Evolutionary conservation across 2,888 invertebrate species (phyloP).

Genomic region (Agriopis aurantiaria): DNA sequence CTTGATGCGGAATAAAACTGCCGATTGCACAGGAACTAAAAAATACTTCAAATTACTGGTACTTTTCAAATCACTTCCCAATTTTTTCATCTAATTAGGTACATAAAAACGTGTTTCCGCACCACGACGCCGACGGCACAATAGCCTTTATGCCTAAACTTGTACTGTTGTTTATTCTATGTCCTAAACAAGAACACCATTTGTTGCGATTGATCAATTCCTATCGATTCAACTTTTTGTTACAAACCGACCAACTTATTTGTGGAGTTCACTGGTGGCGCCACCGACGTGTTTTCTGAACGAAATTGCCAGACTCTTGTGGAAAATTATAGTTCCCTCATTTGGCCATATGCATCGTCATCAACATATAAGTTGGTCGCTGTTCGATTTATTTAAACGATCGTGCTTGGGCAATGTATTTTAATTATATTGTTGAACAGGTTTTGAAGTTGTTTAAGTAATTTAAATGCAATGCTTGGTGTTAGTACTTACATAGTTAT

Average conservation of each 20-base stretch:
- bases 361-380: too few relatives aligned
- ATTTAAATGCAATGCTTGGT: not conserved
- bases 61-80: conserved; percentile 13
- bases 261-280: not conserved
- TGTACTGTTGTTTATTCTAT: not conserved
- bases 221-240: conserved; percentile 39
- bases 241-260: not conserved
- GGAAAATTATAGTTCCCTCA: not conserved
- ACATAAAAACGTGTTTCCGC: conserved; percentile 25
- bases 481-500: not conserved
- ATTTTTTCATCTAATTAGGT: conserved; percentile 2
- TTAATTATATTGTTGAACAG: too few relatives aligned
- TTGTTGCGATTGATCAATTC: conserved; percentile 36
- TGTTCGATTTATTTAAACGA: not conserved
- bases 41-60: not conserved
- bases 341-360: not conserved
- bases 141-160: conserved; percentile 6
- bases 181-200: conserved; percentile 20
- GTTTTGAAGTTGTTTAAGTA: not conserved
- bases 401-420: not conserved
- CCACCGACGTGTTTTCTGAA: not conserved
- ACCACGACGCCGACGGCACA: conserved; percentile 11
- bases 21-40: not conserved
- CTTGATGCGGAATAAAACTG: too few relatives aligned
- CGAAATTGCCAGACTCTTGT: not conserved